Evolutionary conservation across 2,113 vertebrate species (phyloP), one percentile per base, ranked within the genome.

Genomic region (Nothoprocta pentlandii): DNA sequence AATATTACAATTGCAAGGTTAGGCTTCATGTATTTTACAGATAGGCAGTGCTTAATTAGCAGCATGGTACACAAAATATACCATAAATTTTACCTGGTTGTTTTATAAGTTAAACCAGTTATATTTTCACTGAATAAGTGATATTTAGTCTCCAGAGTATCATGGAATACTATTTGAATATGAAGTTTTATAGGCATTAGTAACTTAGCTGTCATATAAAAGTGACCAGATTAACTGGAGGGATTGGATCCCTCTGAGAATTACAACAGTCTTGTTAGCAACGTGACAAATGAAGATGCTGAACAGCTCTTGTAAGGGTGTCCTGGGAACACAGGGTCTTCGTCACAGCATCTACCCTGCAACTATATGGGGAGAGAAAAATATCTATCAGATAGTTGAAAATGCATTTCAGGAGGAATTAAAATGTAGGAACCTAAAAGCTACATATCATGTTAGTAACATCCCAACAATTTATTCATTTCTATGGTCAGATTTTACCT

Each of bases 21-120:
- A n/a, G 46, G 25, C 78, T 95, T 94, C 87, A 81, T 53, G 61
- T 68, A 10, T 87, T 93, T 91, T 86, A 53, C n/a, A 90, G 62
- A 87, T 73, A 88, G 34, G 56, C 7, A 26, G 23, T 54, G 85
- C 63, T 93, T 74, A 89, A 78, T 85, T 88, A 91, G 30, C n/a
- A 87, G 28, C 39, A 73, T 16, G 73, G 28, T 68, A 53, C 25
- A 80, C 62, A 91, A 94, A 70, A 34, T 70, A 21, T 58, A 4
- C 9, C 23, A 22, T 61, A 66, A 74, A 36, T 5, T 34, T 4
- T 46, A 53, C 77, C 7, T 53, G 49, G 69, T 82, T 64, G 44
- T 92, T 96, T 93, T 77, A 53, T 44, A 68, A 58, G 46, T 78
- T 71, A 53, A 21, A 86, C 44, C n/a, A 76, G 34, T 54, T 34